Evolutionary conservation across 2,113 vertebrate species (phyloP), one percentile per base, ranked within the genome.

Genomic region (Pollachius pollachius): DNA sequence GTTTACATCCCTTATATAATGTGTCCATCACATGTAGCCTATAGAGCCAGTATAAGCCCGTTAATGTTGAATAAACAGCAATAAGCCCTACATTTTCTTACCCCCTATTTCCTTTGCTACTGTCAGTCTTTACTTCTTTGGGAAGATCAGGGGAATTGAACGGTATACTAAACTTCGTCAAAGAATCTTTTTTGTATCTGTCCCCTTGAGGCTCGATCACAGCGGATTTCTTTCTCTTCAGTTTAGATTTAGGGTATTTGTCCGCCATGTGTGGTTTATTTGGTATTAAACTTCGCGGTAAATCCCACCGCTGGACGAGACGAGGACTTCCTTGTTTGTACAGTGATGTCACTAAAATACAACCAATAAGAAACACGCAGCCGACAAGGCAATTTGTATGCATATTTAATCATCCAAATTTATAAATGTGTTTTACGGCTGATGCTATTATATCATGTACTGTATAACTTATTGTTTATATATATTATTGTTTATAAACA

Each of bases 181-280:
- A 48, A 9, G 41, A 12, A 12, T 9, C 12, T 13, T 9, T 48
- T 48, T 62, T 13, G 1, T 0, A n/a, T 2, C 0, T 2, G 0
- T 71, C 79, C 3, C 27, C 0, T 1, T 54, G 75, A 0, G 30
- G 21, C 15, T 80, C 86, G n/a, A 87, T 83, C 12, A 74, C 59
- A 0, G 18, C 27, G 63, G 69, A 70, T 19, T 78, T 89, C 70
- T 70, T 86, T 54, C 86, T 77, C 62, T 86, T 90, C 0, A 90
- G 80, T 83, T 85, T 90, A 5, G 15, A 2, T 21, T 80, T 73
- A 15, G 2, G 30, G 52, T 54, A 17, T 68, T 63, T 64, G 2
- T 64, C 23, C 11, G 18, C 61, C 23, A 63, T 63, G 23, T n/a
- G 27, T 7, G n/a, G 11, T 34, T 60, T 18, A 21, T 60, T 21